Percentiles rank a stretch among this genome's conserved stretches.
Evolutionary conservation across 2,888 invertebrate species (phyloP).

Genomic region (Cacoxenus indagator): DNA sequence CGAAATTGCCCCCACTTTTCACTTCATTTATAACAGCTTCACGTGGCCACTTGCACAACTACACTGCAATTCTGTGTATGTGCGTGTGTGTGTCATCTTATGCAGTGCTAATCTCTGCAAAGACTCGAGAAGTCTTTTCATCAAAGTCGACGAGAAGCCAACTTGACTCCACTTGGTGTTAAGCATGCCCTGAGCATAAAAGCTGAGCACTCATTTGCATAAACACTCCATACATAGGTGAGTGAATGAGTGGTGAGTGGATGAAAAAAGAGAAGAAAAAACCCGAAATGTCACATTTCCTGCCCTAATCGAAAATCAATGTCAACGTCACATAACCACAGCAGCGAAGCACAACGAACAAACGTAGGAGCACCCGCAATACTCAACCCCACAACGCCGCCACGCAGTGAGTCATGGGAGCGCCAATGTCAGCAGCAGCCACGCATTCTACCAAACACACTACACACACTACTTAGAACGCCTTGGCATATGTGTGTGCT

Average conservation of each 20-base stretch:
- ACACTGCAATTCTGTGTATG: background rate
- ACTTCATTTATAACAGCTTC: background rate
- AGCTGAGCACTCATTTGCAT: constrained; percentile 47
- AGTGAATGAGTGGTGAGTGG: constrained; percentile 21
- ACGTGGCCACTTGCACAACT: background rate
- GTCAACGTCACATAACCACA: constrained; percentile 31
- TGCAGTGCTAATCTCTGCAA: constrained; percentile 14
- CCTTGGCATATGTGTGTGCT: constrained; percentile 27
- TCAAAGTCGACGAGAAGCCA: background rate
- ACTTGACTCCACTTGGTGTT: constrained; percentile 11
- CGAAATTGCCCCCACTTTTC: no score
- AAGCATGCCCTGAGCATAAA: constrained; percentile 14
- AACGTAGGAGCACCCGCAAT: no score
- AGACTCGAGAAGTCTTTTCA: constrained; percentile 9
- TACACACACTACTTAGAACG: no score
- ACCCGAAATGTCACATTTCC: constrained; percentile 42
- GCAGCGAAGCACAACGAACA: background rate
- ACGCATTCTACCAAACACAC: no score
- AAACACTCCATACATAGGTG: constrained; percentile 43
- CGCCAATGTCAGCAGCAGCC: no score
- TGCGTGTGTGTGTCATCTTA: background rate
- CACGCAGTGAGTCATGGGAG: no score
- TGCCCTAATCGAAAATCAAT: constrained; percentile 60
- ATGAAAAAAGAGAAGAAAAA: background rate
- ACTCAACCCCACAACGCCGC: no score